A percentile compares a stretch with the other conserved stretches of the same genome.
These are phyloP conservation scores for Megaceryle maxima DNA, from an alignment of 2,113 vertebrate genomes.

Conservation along the genomic window DNA sequence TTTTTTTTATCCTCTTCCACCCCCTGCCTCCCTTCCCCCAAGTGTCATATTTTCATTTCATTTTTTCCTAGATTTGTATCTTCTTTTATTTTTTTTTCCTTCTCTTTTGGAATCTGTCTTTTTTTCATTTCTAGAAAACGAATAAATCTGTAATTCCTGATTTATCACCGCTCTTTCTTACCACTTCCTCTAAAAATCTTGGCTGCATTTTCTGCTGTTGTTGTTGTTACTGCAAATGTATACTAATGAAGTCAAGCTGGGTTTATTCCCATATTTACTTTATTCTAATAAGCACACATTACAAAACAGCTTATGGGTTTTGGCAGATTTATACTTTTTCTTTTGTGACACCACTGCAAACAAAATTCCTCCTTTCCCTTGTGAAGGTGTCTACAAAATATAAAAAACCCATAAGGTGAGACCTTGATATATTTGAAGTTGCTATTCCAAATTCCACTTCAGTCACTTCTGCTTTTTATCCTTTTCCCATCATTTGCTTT, in stretches of 20 bases:
- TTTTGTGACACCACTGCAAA: not conserved
- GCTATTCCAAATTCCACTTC: not conserved
- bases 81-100: not conserved
- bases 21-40: accelerated
- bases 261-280: not conserved
- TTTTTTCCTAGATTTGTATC: not conserved
- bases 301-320: not conserved
- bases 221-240: not conserved
- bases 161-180: not conserved
- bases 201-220: not conserved
- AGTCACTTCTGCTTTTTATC: not conserved
- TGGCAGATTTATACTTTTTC: not conserved
- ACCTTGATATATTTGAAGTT: not conserved
- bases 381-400: not conserved
- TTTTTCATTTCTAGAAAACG: not conserved
- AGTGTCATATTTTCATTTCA: not conserved
- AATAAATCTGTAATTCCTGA: not conserved
- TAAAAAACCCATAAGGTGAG: not conserved
- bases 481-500: not conserved
- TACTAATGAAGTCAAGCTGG: not conserved
- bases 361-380: not conserved
- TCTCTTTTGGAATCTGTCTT: accelerated
- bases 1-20: not conserved
- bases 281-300: not conserved
- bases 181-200: not conserved